Conservation (phyloP, 2,888 invertebrate species). For the Trissoscelio sp. region DNA sequence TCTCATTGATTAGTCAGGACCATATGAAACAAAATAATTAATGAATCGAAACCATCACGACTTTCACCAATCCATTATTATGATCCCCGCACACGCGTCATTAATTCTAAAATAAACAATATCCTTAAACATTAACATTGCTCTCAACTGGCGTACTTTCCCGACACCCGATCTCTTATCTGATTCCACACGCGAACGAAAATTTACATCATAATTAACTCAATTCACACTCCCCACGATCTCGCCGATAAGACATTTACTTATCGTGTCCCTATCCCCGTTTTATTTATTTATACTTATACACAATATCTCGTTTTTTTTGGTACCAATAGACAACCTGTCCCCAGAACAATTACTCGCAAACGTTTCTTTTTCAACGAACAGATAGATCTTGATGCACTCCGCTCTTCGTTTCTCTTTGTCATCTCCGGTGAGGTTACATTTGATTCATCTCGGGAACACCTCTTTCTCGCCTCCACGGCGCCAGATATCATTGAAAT, state of each 20-base stretch:
- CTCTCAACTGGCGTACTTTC: conserved; percentile 7
- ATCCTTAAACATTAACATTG: conserved; percentile 17
- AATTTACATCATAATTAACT: conserved; percentile 56
- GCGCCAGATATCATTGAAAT: conserved; percentile 64
- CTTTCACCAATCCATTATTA: background rate
- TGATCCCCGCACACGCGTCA: conserved; percentile 15
- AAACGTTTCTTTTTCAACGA: conserved; percentile 3
- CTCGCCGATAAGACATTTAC: conserved; percentile 31
- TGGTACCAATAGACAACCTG: conserved; percentile 18
- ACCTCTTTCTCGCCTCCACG: conserved; percentile 58
- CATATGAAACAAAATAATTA: background rate
- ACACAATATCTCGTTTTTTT: background rate
- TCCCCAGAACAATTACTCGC: conserved; percentile 35
- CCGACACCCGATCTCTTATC: conserved; percentile 22
- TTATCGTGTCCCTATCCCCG: background rate
- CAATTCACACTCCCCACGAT: conserved; percentile 31
- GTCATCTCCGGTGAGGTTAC: conserved; percentile 29
- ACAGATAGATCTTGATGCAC: conserved; percentile 29
- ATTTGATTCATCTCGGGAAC: conserved; percentile 64
- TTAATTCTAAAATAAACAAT: conserved; percentile 35
- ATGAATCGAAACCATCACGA: background rate
- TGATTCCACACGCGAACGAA: conserved; percentile 43
- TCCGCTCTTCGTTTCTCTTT: conserved; percentile 31
- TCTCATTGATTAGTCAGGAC: too few species aligned
- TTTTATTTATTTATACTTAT: background rate